Conservation (phyloP, 2,113 vertebrate genomes). For the Xyliphius kryptos region DNA sequence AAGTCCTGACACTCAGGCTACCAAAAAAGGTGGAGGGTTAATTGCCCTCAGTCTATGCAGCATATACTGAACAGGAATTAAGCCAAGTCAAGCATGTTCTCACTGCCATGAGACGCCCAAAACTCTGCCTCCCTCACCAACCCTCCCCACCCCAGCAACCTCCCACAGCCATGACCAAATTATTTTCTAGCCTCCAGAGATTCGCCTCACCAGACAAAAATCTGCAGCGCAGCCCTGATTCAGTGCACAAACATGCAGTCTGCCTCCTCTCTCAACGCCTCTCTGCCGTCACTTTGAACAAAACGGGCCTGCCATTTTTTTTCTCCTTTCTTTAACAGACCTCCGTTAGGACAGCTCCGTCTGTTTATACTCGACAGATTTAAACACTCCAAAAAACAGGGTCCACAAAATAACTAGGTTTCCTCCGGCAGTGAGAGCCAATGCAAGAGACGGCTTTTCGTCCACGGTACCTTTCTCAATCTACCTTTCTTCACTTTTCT, state of each 20-base stretch:
- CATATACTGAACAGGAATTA: constrained; percentile 99
- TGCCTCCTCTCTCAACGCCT: constrained; percentile 66
- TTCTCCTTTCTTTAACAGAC: constrained; percentile 36
- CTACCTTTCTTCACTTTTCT: too few relatives aligned
- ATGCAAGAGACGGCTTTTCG: constrained; percentile 29
- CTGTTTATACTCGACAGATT: constrained; percentile 48
- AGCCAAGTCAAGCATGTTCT: constrained; percentile 98
- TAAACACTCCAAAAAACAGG: constrained; percentile 45
- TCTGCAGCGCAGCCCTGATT: constrained; percentile 89
- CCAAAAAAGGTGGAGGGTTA: constrained; percentile 81
- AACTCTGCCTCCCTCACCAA: constrained; percentile 72
- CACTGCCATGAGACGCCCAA: constrained; percentile 92
- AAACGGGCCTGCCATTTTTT: constrained; percentile 48
- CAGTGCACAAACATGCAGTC: constrained; percentile 83
- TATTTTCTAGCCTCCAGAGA: constrained; percentile 96
- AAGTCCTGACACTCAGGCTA: constrained; percentile 19
- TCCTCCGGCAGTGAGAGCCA: constrained; percentile 26
- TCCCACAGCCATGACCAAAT: constrained; percentile 98
- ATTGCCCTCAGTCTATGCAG: constrained; percentile 82
- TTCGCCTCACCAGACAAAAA: constrained; percentile 89
- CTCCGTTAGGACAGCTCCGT: constrained; percentile 41
- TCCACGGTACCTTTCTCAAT: too few relatives aligned
- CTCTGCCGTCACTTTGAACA: constrained; percentile 63
- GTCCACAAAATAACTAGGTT: constrained; percentile 46
- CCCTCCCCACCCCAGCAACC: constrained; percentile 66